Evolutionary conservation across 2,113 vertebrate genomes (phyloP).

Genomic region (Ancistrus triradiatus): DNA sequence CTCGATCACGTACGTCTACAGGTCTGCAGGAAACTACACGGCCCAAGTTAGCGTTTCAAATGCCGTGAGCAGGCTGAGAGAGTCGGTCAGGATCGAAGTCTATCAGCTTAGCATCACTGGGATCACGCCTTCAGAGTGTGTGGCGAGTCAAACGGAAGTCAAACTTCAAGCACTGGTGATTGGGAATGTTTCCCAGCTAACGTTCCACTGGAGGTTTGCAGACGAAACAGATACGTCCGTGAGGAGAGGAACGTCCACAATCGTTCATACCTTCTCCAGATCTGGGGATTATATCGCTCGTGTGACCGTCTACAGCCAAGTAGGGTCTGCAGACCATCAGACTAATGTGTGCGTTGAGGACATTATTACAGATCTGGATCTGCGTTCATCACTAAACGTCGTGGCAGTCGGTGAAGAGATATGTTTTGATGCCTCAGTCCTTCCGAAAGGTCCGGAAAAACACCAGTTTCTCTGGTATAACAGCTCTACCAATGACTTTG

Average conservation of each 20-base stretch:
- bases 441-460: conserved; percentile 41
- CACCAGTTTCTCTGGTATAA: conserved; percentile 63
- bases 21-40: conserved; percentile 61
- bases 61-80: conserved; percentile 47
- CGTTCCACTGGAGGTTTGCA: conserved; percentile 70
- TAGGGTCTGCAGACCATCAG: conserved; percentile 39
- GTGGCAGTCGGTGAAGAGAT: conserved; percentile 54
- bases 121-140: conserved; percentile 57
- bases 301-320: conserved; percentile 55
- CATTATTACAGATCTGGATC: conserved; percentile 47
- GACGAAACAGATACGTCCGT: conserved; percentile 51
- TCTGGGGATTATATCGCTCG: conserved; percentile 56
- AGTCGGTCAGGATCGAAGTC: conserved; percentile 53
- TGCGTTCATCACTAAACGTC: conserved; percentile 43
- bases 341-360: conserved; percentile 58
- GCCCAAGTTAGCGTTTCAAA: conserved; percentile 59
- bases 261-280: conserved; percentile 54
- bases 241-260: conserved; percentile 48
- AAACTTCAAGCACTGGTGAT: conserved; percentile 54
- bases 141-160: conserved; percentile 44
- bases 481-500: conserved; percentile 11
- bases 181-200: conserved; percentile 49
- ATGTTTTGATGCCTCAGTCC: conserved; percentile 53
- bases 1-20: conserved; percentile 59
- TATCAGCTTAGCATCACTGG: conserved; percentile 54